phyloP scores from a whole-genome alignment of 2,888 invertebrate genomes.

The Thymelicus sylvestris region DNA sequence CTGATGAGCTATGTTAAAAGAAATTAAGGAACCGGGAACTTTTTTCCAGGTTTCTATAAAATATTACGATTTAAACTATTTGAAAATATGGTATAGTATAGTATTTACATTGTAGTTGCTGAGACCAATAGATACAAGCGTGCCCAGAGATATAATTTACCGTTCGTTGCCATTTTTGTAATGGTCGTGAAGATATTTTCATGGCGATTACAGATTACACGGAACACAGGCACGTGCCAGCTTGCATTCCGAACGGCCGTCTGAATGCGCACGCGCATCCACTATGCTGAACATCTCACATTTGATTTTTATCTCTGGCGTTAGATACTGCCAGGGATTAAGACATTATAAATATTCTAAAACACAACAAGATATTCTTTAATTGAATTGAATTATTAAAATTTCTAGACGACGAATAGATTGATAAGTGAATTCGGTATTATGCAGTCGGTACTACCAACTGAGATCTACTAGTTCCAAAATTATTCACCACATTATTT shows the following conservation, averaged over 20 bases:
- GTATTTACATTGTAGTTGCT: no score
- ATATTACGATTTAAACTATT: no score
- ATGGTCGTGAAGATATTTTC: slow-evolving; percentile 19
- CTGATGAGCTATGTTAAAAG: no score
- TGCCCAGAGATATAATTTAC: slow-evolving; percentile 17
- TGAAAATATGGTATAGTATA: neutral
- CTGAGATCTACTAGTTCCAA: no score
- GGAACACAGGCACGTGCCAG: slow-evolving; percentile 46
- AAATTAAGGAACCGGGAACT: no score
- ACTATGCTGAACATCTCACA: slow-evolving; percentile 2
- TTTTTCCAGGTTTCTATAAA: no score
- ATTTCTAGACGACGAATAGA: no score
- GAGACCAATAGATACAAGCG: no score
- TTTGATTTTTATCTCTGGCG: neutral
- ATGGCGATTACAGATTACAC: slow-evolving; percentile 50
- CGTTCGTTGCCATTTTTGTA: slow-evolving; percentile 31
- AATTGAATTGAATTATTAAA: no score
- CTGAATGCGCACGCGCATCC: slow-evolving; percentile 5
- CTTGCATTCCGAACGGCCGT: slow-evolving; percentile 14
- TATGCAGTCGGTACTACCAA: no score
- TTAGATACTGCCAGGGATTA: neutral
- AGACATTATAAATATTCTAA: neutral
- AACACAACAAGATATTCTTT: no score
- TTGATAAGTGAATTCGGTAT: no score
- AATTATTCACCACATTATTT: neutral